Evolutionary conservation across 2,888 invertebrate species (phyloP), one percentile per base, ranked within the genome.

Genomic region (Ophion ellenae): DNA sequence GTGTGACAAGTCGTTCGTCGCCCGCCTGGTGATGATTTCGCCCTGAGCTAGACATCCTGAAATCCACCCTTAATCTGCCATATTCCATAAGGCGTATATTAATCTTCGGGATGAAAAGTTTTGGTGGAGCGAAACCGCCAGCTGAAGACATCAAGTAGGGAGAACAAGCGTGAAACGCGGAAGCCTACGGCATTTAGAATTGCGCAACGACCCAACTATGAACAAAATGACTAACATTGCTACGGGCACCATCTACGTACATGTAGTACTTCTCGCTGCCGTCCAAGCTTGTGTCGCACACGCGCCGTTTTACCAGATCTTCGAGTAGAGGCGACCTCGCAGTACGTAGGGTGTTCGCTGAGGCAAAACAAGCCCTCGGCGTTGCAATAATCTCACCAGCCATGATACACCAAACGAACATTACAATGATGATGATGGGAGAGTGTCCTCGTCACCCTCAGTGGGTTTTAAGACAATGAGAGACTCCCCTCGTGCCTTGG

Each of bases 391-490:
- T 91, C 91, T 90, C 90, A 89, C 88, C 89, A 80, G 82, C 83
- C 83, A 87, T 87, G 40, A 64, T 57, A 73, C 77, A 73, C 24
- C 86, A 66, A 77, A 81, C 47, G 74, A 78, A 70, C 59, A 28
- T 24, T 61, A 53, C 36, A 67, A 67, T 47, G 76, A 83, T 86
- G 83, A 85, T 75, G 80, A 57, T 82, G 77, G 73, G 80, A 73
- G 74, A 59, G 69, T 47, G 45, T 45, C 53, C 40, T 40, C 87
- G 88, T 89, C 89, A 88, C 88, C 87, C 89, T 89, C 90, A 86
- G 88, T 87, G 89, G 87, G 87, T 91, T 92, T 91, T 89, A 90
- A 92, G 91, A 93, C 92, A 92, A 93, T 93, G 92, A 90, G 88
- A 84, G 71, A 84, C 83, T 84, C 88, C 88, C 88, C 84, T 82